Evolutionary conservation across 1,140 invertebrate species (phyloP).

Genomic region (Maconellicoccus hirsutus): DNA sequence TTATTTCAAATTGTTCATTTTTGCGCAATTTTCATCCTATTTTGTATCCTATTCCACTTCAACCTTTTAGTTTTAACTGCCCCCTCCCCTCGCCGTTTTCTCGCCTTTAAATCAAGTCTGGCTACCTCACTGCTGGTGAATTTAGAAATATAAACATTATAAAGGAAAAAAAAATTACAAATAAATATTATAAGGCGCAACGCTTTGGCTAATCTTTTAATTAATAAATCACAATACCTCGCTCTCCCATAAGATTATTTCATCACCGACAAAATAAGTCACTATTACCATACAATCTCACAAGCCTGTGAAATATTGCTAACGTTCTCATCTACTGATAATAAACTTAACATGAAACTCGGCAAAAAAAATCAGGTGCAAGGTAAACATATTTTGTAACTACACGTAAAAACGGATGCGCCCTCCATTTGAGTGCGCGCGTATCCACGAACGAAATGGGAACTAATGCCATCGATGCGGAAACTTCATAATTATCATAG

Average conservation of each 20-base stretch:
- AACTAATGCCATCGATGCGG: not conserved
- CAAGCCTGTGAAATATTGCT: not conserved
- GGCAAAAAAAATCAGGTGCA: not conserved
- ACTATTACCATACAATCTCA: constrained; percentile 1
- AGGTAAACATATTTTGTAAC: constrained; percentile 5
- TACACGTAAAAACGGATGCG: not conserved
- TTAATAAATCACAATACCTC: too few relatives aligned
- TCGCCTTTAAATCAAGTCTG: too few relatives aligned
- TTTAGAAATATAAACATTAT: too few relatives aligned
- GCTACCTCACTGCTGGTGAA: too few relatives aligned
- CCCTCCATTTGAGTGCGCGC: not conserved
- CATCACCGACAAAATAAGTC: not conserved
- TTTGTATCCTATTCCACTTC: too few relatives aligned
- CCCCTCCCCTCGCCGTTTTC: too few relatives aligned
- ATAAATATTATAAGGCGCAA: too few relatives aligned
- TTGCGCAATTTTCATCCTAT: too few relatives aligned
- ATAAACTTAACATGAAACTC: not conserved
- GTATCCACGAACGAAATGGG: not conserved
- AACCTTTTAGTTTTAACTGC: too few relatives aligned
- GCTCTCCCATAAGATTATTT: not conserved
- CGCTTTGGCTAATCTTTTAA: too few relatives aligned
- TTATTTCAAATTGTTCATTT: too few relatives aligned
- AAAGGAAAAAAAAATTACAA: too few relatives aligned
- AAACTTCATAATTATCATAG: not conserved
- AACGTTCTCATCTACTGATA: not conserved